Base-by-base conservation (phyloP, 2,888 invertebrate species). In the Epirrhoe tristata region DNA sequence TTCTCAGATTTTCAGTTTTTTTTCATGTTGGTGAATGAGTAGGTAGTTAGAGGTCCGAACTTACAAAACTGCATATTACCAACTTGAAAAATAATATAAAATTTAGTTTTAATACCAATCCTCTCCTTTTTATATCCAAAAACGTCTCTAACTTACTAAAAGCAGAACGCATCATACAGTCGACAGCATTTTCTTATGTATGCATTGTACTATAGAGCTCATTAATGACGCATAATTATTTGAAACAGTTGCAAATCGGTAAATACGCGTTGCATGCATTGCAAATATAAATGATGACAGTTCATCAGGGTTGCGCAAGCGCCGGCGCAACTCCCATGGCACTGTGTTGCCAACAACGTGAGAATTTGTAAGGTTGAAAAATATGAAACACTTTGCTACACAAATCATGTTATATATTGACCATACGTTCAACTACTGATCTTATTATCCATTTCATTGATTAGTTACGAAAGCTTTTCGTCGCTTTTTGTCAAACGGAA, bases 281-380 rank as follows among this genome's bases (percentile, higher is more conserved):
- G 68, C 73, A 71, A 71, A 71, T 64, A 66, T 63, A 58, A 51
- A 62, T 69, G 68, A 72, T 72, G 72, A 63, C 65, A 70, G 70
- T 69, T 70, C 50, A 68, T 70, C 70, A 72, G 39, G 10, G 52
- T 70, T 67, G 65, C 63, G 68, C 66, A 69, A 72, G 43, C 50
- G 61, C 31, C 64, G 7, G 55, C 61, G 68, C 64, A 68, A 68
- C 61, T 54, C 61, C 64, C 68, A 16, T 61, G 34, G 32, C 58
- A 48, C 52, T 59, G 57, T 64, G 63, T 63, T 34, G 54, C 63
- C 67, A 59, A 16, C 62, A 56, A 58, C 57, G 54, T 64, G 57
- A 36, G 50, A 68, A 61, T 64, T 51, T 57, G 57, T 43, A 60
- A 46, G 17, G 24, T n/a, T 14, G 32, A 63, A 67, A 52, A 60